Percentiles rank a stretch among this genome's conserved stretches.
Conservation (phyloP, 2,113 vertebrate genomes). For the Ictalurus furcatus region DNA sequence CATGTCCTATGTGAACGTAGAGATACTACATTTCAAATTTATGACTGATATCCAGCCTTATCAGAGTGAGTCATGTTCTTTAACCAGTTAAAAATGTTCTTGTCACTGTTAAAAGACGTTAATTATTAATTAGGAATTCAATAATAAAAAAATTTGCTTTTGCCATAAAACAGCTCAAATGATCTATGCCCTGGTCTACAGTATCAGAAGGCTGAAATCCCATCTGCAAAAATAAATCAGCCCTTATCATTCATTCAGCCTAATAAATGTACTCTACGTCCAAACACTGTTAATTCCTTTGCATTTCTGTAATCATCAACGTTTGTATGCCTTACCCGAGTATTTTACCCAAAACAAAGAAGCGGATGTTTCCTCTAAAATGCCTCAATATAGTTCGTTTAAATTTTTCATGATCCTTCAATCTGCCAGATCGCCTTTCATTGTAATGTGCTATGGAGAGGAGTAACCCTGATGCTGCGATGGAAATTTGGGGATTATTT, state of each 20-base stretch:
- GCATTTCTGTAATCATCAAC: neutral
- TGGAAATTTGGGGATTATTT: conserved; percentile 79
- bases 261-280: neutral
- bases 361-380: conserved; percentile 68
- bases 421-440: conserved; percentile 71
- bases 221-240: neutral
- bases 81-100: conserved; percentile 8
- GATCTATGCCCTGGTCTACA: neutral
- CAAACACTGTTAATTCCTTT: neutral
- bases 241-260: neutral
- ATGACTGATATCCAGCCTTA: conserved; percentile 37
- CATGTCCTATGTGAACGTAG: conserved; percentile 29
- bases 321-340: neutral
- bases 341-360: conserved; percentile 50
- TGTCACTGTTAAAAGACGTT: conserved; percentile 5
- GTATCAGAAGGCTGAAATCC: neutral
- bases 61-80: conserved; percentile 26
- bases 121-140: conserved; percentile 15
- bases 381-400: conserved; percentile 67
- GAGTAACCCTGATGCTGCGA: conserved; percentile 64
- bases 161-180: conserved; percentile 13
- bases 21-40: conserved; percentile 40
- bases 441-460: conserved; percentile 60
- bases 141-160: conserved; percentile 25
- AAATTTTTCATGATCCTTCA: conserved; percentile 74